Conservation (phyloP, 1,140 invertebrate species). For the Drosophila sturtevanti region DNA sequence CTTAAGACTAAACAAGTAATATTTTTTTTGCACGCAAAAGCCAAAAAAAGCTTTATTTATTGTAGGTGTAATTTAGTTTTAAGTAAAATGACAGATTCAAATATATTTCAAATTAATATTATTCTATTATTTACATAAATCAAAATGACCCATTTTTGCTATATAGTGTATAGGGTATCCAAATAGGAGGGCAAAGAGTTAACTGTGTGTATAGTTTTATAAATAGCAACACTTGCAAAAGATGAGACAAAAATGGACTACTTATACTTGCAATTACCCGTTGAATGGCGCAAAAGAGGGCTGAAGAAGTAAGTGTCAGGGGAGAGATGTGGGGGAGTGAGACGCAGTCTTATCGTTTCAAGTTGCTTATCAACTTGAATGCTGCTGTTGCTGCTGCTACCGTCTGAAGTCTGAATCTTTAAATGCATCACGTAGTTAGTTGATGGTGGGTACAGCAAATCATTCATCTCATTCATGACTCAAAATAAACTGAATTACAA, state of each 20-base stretch:
- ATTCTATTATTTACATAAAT: not conserved
- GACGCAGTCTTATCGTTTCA: not conserved
- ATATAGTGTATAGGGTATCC: not conserved
- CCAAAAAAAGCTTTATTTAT: too few species aligned
- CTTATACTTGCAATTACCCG: slow-evolving; percentile 4
- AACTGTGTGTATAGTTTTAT: slow-evolving; percentile 1
- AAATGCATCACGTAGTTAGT: slow-evolving; percentile 8
- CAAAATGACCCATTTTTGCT: not conserved
- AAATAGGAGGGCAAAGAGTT: not conserved
- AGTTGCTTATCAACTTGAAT: slow-evolving; percentile 4
- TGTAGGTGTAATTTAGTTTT: too few species aligned
- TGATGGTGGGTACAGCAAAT: not conserved
- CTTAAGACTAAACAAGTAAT: slow-evolving; percentile 5
- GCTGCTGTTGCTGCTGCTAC: not conserved
- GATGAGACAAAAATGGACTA: slow-evolving; percentile 3
- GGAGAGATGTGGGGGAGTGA: not conserved
- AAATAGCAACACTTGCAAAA: slow-evolving; percentile 5
- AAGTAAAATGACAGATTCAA: too few species aligned
- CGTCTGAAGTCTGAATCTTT: not conserved
- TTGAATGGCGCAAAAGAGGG: not conserved
- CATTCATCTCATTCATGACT: slow-evolving; percentile 4
- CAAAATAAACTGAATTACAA: not conserved
- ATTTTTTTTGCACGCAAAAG: too few species aligned
- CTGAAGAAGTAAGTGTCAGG: not conserved
- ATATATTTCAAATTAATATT: too few species aligned